Percentiles rank a stretch among this genome's conserved stretches.
Evolutionary conservation across 2,888 invertebrate genomes (phyloP).

Genomic region (Dioctria rufipes): DNA sequence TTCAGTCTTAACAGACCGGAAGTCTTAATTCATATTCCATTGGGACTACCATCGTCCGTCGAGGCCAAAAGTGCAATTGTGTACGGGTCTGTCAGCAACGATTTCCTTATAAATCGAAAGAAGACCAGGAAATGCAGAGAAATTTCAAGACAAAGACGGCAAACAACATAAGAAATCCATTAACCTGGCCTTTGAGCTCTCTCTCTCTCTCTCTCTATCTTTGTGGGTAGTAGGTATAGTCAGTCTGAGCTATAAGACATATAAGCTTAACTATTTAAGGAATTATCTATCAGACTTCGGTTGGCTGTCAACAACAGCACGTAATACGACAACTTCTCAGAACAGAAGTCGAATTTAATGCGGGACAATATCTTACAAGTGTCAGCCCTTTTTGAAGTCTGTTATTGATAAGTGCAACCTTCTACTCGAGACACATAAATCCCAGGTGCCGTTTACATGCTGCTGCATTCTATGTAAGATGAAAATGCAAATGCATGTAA

Average conservation of each 20-base stretch:
- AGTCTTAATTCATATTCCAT: slow-evolving; percentile 42
- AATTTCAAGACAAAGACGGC: slow-evolving; percentile 4
- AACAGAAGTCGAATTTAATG: background rate
- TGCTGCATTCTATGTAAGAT: background rate
- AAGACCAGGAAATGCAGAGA: slow-evolving; percentile 32
- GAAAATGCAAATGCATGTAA: slow-evolving; percentile 1
- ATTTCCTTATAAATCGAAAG: slow-evolving; percentile 17
- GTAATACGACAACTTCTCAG: slow-evolving; percentile 6
- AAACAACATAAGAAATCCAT: slow-evolving; percentile 29
- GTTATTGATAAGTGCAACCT: slow-evolving; percentile 6
- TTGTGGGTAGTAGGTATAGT: no score
- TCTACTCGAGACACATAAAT: background rate
- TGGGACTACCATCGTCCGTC: background rate
- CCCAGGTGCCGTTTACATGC: background rate
- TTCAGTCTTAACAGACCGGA: slow-evolving; percentile 30
- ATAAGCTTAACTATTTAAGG: slow-evolving; percentile 8
- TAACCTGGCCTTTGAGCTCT: slow-evolving; percentile 8
- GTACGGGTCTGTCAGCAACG: background rate
- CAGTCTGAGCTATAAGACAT: no score
- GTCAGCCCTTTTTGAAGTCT: slow-evolving; percentile 12
- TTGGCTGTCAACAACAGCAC: background rate
- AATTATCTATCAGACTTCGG: background rate
- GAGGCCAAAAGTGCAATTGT: slow-evolving; percentile 38
- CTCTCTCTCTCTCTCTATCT: no score
- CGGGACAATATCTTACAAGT: slow-evolving; percentile 20